phyloP scores from a whole-genome alignment of 1,140 invertebrate genomes.

The Phymorhynchus buccinoides region DNA sequence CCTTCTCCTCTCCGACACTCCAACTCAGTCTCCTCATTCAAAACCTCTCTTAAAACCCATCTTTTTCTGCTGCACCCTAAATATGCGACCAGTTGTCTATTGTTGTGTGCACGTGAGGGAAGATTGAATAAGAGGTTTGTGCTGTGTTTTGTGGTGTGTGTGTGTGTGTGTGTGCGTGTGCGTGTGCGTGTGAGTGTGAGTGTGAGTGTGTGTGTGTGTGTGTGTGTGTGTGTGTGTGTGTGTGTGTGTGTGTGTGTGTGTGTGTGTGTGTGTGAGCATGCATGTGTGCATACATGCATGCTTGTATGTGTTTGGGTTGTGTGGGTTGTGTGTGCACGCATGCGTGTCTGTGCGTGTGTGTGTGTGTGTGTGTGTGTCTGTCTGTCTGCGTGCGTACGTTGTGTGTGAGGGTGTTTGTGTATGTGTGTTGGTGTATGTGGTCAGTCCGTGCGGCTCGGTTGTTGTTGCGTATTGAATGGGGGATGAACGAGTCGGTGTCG shows the following conservation, averaged over 20 bases:
- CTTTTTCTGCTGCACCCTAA: too few relatives aligned
- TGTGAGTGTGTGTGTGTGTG: constrained; percentile 27
- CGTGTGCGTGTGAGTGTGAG: constrained; percentile 24
- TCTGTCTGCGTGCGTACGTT: too few relatives aligned
- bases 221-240: constrained; percentile 25
- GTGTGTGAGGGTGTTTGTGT: neutral
- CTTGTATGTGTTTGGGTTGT: neutral
- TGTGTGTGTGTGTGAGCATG: constrained; percentile 9
- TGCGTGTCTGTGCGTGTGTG: neutral
- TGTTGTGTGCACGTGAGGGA: too few relatives aligned
- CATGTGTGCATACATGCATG: neutral
- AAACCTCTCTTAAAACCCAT: too few relatives aligned
- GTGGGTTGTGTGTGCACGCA: neutral
- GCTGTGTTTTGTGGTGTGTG: too few relatives aligned
- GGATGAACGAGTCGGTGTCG: neutral
- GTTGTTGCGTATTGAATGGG: neutral
- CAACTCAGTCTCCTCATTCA: too few relatives aligned
- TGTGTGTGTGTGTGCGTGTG: neutral
- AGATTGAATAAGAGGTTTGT: too few relatives aligned
- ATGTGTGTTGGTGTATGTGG: constrained; percentile 20
- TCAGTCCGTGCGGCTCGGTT: neutral
- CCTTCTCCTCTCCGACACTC: too few relatives aligned
- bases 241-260: constrained; percentile 17
- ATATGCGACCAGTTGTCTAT: too few relatives aligned
- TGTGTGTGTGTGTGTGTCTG: too few relatives aligned